Evolutionary conservation across 2,113 vertebrate genomes (phyloP).

Genomic region (Reinhardtius hippoglossoides): DNA sequence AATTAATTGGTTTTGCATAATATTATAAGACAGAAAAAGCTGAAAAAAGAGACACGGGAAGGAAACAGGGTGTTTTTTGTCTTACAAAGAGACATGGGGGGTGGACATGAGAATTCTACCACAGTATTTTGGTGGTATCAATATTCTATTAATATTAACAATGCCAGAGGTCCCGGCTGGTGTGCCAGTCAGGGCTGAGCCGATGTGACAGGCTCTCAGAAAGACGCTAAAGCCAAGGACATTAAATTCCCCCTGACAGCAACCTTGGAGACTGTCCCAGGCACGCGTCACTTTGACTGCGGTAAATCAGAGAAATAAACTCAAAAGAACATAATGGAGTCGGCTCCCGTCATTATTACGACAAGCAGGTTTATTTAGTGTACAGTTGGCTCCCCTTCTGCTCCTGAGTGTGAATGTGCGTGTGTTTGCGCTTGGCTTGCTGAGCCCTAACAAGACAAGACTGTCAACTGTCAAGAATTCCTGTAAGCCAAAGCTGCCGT

Average conservation of each 20-base stretch:
- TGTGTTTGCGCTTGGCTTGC: conserved; percentile 38
- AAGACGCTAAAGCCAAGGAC: conserved; percentile 86
- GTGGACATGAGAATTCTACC: conserved; percentile 63
- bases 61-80: conserved; percentile 7
- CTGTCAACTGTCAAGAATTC: conserved; percentile 61
- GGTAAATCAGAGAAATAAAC: conserved; percentile 85
- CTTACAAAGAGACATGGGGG: conserved; percentile 3
- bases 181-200: conserved; percentile 84
- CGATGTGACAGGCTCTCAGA: conserved; percentile 86
- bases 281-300: conserved; percentile 71
- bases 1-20: conserved; percentile 90
- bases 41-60: not conserved
- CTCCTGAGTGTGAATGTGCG: conserved; percentile 18
- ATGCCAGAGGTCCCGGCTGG: conserved; percentile 88
- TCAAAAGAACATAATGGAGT: conserved; percentile 83
- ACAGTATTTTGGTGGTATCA: conserved; percentile 89
- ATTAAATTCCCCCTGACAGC: conserved; percentile 88
- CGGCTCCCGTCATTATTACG: conserved; percentile 80
- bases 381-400: conserved; percentile 67
- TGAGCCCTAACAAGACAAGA: conserved; percentile 64
- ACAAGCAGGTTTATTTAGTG: conserved; percentile 81
- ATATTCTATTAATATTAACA: conserved; percentile 94
- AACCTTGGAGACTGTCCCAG: conserved; percentile 88
- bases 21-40: conserved; percentile 5
- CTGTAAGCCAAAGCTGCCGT: conserved; percentile 30